These are phyloP conservation scores for Pogona vitticeps DNA, from an alignment of 2,113 vertebrate species.

Conservation along the genomic window DNA sequence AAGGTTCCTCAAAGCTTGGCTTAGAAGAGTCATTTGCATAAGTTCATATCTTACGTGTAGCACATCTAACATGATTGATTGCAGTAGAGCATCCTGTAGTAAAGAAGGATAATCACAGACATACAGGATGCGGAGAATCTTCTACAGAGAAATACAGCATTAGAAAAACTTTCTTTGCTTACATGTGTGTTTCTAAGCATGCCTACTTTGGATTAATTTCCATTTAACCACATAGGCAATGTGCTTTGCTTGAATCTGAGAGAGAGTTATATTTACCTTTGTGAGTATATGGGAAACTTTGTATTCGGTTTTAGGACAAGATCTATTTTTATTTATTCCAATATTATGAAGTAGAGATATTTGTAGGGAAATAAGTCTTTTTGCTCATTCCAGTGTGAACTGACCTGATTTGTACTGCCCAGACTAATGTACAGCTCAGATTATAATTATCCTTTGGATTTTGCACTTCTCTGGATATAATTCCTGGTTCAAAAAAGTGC, in stretches of 20 bases:
- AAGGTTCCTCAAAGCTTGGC: no score
- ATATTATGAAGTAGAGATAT: not conserved
- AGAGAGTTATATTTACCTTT: not conserved
- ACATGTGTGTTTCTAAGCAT: not conserved
- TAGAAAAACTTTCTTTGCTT: no score
- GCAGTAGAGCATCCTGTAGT: no score
- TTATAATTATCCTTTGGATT: no score
- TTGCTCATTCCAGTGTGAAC: not conserved
- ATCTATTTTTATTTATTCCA: not conserved
- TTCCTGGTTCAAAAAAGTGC: not conserved
- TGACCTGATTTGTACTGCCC: not conserved
- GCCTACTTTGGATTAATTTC: not conserved
- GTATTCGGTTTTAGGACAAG: not conserved
- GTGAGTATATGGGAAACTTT: not conserved
- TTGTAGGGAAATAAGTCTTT: not conserved
- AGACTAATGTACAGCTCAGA: no score
- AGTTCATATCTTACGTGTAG: no score
- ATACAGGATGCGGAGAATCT: no score
- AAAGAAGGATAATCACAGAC: no score
- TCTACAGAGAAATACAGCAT: no score
- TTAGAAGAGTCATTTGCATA: no score
- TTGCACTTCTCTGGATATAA: not conserved
- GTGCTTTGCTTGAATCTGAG: not conserved
- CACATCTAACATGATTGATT: no score
- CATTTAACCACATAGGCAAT: accelerated